These are phyloP conservation scores for Turdus rufiventris DNA, from an alignment of 2,113 vertebrate species.

Conservation along the genomic window DNA sequence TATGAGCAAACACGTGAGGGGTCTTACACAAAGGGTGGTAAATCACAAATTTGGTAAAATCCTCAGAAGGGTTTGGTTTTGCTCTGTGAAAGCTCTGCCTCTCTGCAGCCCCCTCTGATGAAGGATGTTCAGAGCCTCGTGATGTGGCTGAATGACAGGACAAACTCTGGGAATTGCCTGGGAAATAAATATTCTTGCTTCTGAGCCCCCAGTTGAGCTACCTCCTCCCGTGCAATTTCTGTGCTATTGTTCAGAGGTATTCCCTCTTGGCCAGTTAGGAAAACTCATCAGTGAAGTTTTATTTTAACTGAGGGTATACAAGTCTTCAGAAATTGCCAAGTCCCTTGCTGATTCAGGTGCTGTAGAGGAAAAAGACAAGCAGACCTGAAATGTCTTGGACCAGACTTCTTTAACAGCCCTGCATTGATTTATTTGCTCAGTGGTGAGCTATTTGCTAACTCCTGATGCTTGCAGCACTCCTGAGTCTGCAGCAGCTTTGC, in stretches of 20 bases:
- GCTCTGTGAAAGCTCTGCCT: not conserved
- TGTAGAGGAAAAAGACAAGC: not conserved
- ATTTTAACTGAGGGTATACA: not conserved
- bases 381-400: not conserved
- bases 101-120: not conserved
- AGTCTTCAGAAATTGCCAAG: not conserved
- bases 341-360: conserved; percentile 2
- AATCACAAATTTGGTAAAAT: not conserved
- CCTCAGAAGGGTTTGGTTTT: rapidly evolving
- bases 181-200: not conserved
- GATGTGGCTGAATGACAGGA: not conserved
- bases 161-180: not conserved
- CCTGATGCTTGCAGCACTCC: not conserved
- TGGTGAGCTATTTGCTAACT: not conserved
- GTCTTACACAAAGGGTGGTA: not conserved
- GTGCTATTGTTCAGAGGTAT: not conserved
- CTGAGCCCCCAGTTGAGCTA: not conserved
- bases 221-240: not conserved
- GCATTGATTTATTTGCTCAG: not conserved
- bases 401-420: not conserved
- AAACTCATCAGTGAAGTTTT: not conserved
- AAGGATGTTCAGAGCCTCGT: not conserved
- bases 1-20: not conserved
- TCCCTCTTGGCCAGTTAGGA: not conserved
- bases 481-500: not conserved